Percentiles rank a stretch among this genome's conserved stretches.
Conservation (phyloP, 2,113 vertebrate species). For the Ceyx melanurus region DNA sequence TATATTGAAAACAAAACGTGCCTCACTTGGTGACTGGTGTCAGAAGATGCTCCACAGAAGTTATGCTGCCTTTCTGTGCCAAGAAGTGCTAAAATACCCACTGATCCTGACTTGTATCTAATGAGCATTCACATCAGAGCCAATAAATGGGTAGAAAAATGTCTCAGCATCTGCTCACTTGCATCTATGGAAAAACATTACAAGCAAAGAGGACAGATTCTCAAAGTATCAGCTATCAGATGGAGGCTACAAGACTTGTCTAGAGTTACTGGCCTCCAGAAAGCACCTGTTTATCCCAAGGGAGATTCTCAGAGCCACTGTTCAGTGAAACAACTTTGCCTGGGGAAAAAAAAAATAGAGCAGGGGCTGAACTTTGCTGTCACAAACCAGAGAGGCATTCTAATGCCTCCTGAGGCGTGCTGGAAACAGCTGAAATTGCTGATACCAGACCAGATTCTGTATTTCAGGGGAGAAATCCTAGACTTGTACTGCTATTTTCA, state of each 20-base stretch:
- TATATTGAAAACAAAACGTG: background rate
- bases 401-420: background rate
- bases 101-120: background rate
- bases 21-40: background rate
- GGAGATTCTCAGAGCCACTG: background rate
- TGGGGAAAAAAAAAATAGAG: background rate
- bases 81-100: background rate
- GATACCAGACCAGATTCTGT: slow-evolving; percentile 21
- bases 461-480: slow-evolving; percentile 40
- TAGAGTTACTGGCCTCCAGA: background rate
- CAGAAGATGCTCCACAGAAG: background rate
- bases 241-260: background rate
- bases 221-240: background rate
- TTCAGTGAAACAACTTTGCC: background rate
- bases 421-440: slow-evolving; percentile 34
- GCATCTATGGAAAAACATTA: background rate
- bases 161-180: background rate
- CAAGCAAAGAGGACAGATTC: background rate
- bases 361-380: background rate
- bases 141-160: background rate
- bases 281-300: slow-evolving; percentile 20
- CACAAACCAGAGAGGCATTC: background rate
- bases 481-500: slow-evolving; percentile 2
- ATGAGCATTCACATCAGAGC: background rate
- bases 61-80: background rate